Evolutionary conservation across 2,888 invertebrate genomes (phyloP).

Genomic region (Trachelus tabidus): DNA sequence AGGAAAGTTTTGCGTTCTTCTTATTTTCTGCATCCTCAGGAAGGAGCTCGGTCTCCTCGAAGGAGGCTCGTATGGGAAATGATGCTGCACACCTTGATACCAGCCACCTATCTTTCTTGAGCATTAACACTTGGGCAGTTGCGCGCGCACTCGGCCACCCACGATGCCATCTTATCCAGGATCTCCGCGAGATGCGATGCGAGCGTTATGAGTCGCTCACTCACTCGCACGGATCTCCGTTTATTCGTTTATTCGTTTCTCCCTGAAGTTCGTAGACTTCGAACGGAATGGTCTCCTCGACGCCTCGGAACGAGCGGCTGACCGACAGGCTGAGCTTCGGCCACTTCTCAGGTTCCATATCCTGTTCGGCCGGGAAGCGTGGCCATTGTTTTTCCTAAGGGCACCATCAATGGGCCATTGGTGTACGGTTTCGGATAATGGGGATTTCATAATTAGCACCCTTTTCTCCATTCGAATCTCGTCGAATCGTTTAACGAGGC

Average conservation of each 20-base stretch:
- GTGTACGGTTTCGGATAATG: background rate
- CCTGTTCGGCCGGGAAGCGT: constrained; percentile 40
- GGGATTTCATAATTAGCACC: constrained; percentile 2
- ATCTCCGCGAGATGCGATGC: constrained; percentile 47
- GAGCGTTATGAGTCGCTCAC: constrained; percentile 36
- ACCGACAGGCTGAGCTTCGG: constrained; percentile 26
- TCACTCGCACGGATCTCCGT: constrained; percentile 16
- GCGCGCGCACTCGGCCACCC: constrained; percentile 55
- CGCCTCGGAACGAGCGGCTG: constrained; percentile 9
- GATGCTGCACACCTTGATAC: background rate
- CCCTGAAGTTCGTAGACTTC: background rate
- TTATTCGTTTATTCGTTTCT: background rate
- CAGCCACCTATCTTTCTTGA: constrained; percentile 8
- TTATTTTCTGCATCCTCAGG: background rate
- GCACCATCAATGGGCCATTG: background rate
- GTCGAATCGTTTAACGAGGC: background rate
- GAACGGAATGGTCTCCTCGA: background rate
- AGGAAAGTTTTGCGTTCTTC: background rate
- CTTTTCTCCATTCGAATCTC: background rate
- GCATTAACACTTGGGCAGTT: constrained; percentile 47
- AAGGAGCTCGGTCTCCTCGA: background rate
- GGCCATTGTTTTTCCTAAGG: background rate
- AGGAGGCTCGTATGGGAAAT: background rate
- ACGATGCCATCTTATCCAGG: constrained; percentile 63
- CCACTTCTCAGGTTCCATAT: constrained; percentile 59